These are phyloP conservation scores for Eilema depressum DNA, from an alignment of 2,888 invertebrate species.

Conservation along the genomic window DNA sequence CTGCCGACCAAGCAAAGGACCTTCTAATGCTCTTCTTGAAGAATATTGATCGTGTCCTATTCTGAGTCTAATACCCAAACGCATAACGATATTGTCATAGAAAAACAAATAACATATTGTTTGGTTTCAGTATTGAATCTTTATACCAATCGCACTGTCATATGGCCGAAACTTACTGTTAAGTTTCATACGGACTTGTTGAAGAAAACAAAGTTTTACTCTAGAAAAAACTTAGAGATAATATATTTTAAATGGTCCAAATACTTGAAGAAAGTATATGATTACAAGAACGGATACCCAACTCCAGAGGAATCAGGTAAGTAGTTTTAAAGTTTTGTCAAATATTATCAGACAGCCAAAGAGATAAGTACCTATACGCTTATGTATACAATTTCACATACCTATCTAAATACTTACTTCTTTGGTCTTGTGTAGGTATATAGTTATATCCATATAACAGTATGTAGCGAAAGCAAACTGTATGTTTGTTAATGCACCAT, in stretches of 20 bases:
- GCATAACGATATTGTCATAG: no score
- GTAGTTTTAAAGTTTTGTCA: not conserved
- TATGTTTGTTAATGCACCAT: no score
- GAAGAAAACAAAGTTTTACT: slow-evolving; percentile 24
- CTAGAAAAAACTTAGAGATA: slow-evolving; percentile 16
- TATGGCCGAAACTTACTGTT: slow-evolving; percentile 24
- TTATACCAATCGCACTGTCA: not conserved
- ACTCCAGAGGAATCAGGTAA: slow-evolving; percentile 21
- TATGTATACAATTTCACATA: not conserved
- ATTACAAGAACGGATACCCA: not conserved
- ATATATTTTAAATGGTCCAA: slow-evolving; percentile 40
- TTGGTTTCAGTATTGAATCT: slow-evolving; percentile 12
- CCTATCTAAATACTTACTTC: not conserved
- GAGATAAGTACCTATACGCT: no score
- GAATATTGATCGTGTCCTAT: no score
- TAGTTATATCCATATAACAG: no score
- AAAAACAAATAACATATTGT: not conserved
- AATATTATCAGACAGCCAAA: no score
- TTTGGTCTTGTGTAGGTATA: no score
- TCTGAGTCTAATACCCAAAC: no score
- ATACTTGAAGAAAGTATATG: slow-evolving; percentile 10
- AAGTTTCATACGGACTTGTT: slow-evolving; percentile 24
- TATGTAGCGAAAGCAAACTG: no score
- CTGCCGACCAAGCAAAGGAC: no score
- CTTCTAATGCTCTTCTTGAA: no score